These are phyloP conservation scores for Chesias legatella DNA, from an alignment of 2,888 invertebrate genomes.

Conservation along the genomic window DNA sequence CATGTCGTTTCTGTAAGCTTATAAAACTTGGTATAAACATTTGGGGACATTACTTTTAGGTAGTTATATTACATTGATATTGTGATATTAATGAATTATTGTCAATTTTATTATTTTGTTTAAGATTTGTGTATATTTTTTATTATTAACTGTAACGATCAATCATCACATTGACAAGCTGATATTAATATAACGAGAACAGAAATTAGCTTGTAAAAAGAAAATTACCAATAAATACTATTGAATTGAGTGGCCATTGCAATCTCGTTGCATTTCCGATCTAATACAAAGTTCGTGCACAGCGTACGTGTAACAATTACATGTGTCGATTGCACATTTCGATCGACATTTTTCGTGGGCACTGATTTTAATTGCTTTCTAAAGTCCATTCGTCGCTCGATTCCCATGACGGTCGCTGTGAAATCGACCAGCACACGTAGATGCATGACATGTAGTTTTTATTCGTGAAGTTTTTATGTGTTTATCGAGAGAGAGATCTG, in stretches of 20 bases:
- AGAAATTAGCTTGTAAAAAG: too few relatives aligned
- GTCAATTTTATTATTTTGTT: too few relatives aligned
- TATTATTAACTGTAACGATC: too few relatives aligned
- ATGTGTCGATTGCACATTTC: slow-evolving; percentile 66
- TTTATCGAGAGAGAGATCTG: slow-evolving; percentile 73
- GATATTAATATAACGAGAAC: too few relatives aligned
- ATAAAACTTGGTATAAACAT: not conserved
- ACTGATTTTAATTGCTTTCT: slow-evolving; percentile 77
- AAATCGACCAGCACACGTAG: slow-evolving; percentile 78
- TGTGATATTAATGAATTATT: too few relatives aligned
- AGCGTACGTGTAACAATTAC: slow-evolving; percentile 53
- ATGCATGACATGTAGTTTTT: slow-evolving; percentile 80
- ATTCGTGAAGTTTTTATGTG: slow-evolving; percentile 55
- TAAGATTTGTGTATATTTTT: too few relatives aligned
- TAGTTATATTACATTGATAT: too few relatives aligned
- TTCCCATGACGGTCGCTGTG: slow-evolving; percentile 77
- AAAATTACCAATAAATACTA: too few relatives aligned
- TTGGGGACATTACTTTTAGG: too few relatives aligned
- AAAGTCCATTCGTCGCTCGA: slow-evolving; percentile 72
- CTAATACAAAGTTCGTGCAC: slow-evolving; percentile 38
- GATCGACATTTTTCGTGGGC: slow-evolving; percentile 55
- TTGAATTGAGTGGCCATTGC: slow-evolving; percentile 28
- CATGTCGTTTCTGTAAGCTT: not conserved
- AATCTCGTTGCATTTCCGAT: slow-evolving; percentile 22
- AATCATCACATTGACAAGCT: too few relatives aligned